A percentile compares a stretch with the other conserved stretches of the same genome.
These are phyloP conservation scores for Cylindroiulus punctatus DNA, from an alignment of 2,888 invertebrate genomes.

Conservation along the genomic window DNA sequence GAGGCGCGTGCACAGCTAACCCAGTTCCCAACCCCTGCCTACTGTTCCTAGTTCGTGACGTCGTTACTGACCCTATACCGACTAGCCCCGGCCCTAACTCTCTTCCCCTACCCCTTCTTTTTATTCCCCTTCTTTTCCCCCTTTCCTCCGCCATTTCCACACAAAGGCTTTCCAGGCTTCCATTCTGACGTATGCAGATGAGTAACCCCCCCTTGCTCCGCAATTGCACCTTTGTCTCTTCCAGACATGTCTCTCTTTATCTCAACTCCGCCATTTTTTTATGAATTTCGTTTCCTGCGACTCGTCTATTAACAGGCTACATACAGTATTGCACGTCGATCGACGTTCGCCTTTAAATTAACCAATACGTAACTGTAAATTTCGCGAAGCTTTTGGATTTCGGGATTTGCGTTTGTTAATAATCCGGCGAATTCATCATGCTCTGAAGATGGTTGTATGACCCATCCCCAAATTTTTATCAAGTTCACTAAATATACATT, in stretches of 20 bases:
- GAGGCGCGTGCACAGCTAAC: slow-evolving; percentile 46
- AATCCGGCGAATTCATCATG: background rate
- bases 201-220: slow-evolving; percentile 37
- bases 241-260: background rate
- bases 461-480: too few relatives aligned
- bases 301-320: background rate
- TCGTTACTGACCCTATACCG: slow-evolving; percentile 19
- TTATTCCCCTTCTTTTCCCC: slow-evolving; percentile 47
- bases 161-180: slow-evolving; percentile 39
- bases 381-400: slow-evolving; percentile 27
- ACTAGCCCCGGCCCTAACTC: slow-evolving; percentile 42
- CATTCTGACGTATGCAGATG: slow-evolving; percentile 38
- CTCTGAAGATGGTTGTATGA: too few relatives aligned
- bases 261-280: background rate
- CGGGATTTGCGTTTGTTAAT: slow-evolving; percentile 19
- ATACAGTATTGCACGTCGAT: background rate
- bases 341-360: background rate
- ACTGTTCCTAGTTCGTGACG: slow-evolving; percentile 40
- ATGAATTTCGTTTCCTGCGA: background rate
- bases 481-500: too few relatives aligned
- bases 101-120: slow-evolving; percentile 47
- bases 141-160: slow-evolving; percentile 39
- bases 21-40: slow-evolving; percentile 31
- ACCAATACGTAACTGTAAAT: background rate
- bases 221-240: slow-evolving; percentile 46